Conservation (phyloP, 2,113 vertebrate species). For the Eulacestoma nigropectus region DNA sequence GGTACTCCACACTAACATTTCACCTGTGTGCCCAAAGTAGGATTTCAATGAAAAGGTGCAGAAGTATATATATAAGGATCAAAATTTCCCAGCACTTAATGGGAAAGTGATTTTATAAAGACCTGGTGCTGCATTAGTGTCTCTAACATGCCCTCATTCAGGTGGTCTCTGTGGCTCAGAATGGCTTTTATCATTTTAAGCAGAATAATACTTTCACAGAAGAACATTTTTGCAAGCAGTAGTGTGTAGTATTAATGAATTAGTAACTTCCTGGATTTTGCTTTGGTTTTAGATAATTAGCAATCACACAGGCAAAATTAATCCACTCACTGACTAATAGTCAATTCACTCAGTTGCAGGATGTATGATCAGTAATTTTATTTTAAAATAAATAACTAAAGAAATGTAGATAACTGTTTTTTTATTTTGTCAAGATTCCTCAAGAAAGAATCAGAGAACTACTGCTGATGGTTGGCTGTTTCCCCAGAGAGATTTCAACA, state of each 20-base stretch:
- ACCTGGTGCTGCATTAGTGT: neutral
- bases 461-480: neutral
- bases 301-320: neutral
- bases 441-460: neutral
- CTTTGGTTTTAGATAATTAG: neutral
- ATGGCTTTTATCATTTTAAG: neutral
- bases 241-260: neutral
- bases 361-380: neutral
- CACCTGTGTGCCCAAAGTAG: rapidly evolving
- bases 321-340: neutral
- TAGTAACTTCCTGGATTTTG: neutral
- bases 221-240: neutral
- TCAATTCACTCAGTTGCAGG: neutral
- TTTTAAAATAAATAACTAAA: neutral
- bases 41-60: neutral
- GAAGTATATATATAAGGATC: neutral
- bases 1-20: rapidly evolving
- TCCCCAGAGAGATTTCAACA: neutral
- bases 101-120: neutral
- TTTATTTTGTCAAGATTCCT: neutral
- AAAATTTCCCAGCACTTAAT: neutral
- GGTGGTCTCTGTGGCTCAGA: neutral
- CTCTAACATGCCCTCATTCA: neutral
- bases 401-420: neutral
- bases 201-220: neutral